phyloP scores from a whole-genome alignment of 2,888 invertebrate species.

The Agapetus fuscipes region DNA sequence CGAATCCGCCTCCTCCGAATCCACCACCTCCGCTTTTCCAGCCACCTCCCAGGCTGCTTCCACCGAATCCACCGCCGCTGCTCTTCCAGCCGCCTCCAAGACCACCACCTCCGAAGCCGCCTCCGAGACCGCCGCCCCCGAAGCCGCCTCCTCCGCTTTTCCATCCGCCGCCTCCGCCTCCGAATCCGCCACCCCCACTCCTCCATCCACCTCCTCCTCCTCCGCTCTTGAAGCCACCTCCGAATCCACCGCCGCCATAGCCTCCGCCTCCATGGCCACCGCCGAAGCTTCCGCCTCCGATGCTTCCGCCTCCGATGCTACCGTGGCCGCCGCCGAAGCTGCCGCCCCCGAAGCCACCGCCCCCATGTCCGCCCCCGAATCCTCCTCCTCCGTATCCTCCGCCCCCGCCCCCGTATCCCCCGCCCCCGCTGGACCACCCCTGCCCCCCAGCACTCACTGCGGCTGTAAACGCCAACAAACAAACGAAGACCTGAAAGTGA shows the following conservation, averaged over 20 bases:
- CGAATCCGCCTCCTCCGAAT: constrained; percentile 8
- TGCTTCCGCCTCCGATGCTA: constrained; percentile 3
- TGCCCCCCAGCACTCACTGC: constrained; percentile 14
- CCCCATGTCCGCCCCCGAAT: constrained; percentile 16
- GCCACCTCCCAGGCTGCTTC: background rate
- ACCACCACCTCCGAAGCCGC: background rate
- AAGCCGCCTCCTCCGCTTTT: constrained; percentile 1
- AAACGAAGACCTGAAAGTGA: constrained; percentile 18
- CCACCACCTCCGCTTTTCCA: background rate
- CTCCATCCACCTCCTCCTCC: background rate
- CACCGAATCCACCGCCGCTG: background rate
- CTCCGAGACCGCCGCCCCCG: background rate
- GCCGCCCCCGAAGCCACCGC: constrained; percentile 10
- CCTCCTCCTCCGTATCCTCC: constrained; percentile 5
- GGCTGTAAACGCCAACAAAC: constrained; percentile 16
- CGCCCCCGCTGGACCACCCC: constrained; percentile 15
- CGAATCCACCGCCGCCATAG: constrained; percentile 3
- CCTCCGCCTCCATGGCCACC: constrained; percentile 8
- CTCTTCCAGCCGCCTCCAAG: background rate
- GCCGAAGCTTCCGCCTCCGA: constrained; percentile 8
- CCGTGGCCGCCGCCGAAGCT: constrained; percentile 3
- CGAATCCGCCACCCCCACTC: background rate
- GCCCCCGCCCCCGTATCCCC: constrained; percentile 11
- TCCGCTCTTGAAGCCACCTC: constrained; percentile 1
- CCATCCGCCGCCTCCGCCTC: background rate